Conservation (phyloP, 2,888 invertebrate species). For the Caenorhabditis sp. region DNA sequence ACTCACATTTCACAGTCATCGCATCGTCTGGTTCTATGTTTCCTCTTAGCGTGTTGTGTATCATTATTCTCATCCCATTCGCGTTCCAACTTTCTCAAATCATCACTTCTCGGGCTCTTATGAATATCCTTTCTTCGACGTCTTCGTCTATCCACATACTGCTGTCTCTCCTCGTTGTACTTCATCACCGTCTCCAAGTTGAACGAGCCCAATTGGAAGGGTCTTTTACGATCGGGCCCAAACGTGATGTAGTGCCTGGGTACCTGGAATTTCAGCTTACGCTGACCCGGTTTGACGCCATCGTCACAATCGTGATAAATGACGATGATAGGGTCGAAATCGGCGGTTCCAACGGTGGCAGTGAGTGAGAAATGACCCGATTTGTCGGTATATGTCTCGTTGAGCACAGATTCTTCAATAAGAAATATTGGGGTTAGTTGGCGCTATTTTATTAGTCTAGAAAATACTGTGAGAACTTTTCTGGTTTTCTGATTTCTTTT, state of each 20-base stretch:
- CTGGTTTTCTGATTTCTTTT: too few relatives aligned
- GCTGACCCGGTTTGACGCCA: slow-evolving; percentile 52
- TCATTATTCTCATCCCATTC: neutral
- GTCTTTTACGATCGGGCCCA: slow-evolving; percentile 9
- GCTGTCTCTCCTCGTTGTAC: slow-evolving; percentile 41
- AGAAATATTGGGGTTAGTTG: too few relatives aligned
- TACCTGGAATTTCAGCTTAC: slow-evolving; percentile 49
- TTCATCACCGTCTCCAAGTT: slow-evolving; percentile 45
- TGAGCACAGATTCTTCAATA: slow-evolving; percentile 23
- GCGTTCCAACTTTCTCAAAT: neutral
- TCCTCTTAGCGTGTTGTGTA: neutral
- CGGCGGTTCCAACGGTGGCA: slow-evolving; percentile 8
- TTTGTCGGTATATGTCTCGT: slow-evolving; percentile 29
- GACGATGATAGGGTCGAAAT: slow-evolving; percentile 22
- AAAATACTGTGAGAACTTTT: too few relatives aligned
- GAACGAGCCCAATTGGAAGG: slow-evolving; percentile 40
- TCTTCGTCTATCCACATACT: slow-evolving; percentile 25
- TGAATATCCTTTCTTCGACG: neutral
- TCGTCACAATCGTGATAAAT: slow-evolving; percentile 54
- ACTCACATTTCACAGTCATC: too few relatives aligned
- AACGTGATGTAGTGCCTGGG: slow-evolving; percentile 40
- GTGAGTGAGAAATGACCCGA: slow-evolving; percentile 24
- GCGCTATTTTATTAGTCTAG: too few relatives aligned
- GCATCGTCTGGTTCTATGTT: neutral
- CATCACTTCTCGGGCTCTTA: neutral